Evolutionary conservation across 2,888 invertebrate genomes (phyloP).

Genomic region (Macaria notata): DNA sequence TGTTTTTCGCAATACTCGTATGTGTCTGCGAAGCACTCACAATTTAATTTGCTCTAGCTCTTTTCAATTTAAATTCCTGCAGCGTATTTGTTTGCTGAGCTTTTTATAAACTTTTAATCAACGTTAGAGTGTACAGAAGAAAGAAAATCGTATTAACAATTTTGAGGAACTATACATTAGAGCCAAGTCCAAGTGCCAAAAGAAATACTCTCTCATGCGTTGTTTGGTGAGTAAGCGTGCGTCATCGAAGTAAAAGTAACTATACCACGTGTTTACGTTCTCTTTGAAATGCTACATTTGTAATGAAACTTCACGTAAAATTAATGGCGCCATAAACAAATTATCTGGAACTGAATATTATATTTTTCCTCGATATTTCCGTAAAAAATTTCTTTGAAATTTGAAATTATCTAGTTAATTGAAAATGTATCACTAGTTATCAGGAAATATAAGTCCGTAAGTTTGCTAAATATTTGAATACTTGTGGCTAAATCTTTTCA

Average conservation of each 20-base stretch:
- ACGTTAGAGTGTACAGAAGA: slow-evolving; percentile 25
- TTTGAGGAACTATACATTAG: slow-evolving; percentile 22
- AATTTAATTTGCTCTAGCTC: neutral
- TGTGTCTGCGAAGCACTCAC: too few relatives aligned
- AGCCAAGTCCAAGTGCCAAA: slow-evolving; percentile 35
- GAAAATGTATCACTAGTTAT: too few relatives aligned
- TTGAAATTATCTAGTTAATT: too few relatives aligned
- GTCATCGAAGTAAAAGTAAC: slow-evolving; percentile 43
- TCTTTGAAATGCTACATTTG: slow-evolving; percentile 27
- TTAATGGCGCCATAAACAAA: slow-evolving; percentile 30
- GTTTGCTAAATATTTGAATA: too few relatives aligned
- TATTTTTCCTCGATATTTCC: slow-evolving; percentile 2
- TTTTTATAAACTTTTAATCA: neutral
- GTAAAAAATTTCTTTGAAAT: neutral
- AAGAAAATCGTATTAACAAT: slow-evolving; percentile 30
- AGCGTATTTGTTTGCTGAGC: neutral
- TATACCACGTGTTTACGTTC: slow-evolving; percentile 27
- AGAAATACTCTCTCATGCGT: slow-evolving; percentile 34
- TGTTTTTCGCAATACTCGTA: too few relatives aligned
- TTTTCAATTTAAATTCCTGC: neutral
- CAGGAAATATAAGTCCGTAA: too few relatives aligned
- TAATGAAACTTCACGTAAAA: slow-evolving; percentile 25
- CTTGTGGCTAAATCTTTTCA: too few relatives aligned
- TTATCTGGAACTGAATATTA: neutral
- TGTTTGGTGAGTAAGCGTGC: slow-evolving; percentile 35